Conservation (phyloP, 2,113 vertebrate genomes). For the Saguinus midas region DNA sequence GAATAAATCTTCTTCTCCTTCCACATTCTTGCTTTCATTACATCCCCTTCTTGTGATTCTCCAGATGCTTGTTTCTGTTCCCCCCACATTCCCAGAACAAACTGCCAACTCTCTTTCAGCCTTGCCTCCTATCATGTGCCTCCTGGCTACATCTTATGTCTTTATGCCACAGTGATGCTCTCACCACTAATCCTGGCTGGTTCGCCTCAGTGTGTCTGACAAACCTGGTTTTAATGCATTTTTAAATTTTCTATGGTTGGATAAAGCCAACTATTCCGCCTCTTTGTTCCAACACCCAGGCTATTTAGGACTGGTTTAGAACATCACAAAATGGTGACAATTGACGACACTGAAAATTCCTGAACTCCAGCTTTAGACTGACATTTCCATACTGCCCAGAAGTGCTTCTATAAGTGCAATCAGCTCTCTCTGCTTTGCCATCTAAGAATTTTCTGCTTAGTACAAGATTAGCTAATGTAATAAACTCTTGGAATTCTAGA, state of each 20-base stretch:
- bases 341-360: too few relatives aligned
- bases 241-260: neutral
- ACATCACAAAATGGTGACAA: neutral
- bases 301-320: neutral
- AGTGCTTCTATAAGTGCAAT: neutral
- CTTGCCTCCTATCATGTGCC: neutral
- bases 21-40: neutral
- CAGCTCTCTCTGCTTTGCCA: neutral
- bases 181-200: neutral
- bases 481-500: neutral
- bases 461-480: neutral
- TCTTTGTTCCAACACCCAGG: neutral
- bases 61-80: neutral
- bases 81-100: neutral
- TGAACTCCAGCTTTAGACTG: neutral
- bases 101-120: neutral
- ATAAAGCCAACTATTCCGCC: neutral
- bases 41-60: neutral
- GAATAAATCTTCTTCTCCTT: neutral
- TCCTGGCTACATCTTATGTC: neutral
- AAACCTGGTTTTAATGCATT: neutral
- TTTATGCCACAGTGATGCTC: neutral
- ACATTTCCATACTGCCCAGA: fast-evolving
- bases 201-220: neutral
- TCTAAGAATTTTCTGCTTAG: neutral